Evolutionary conservation across 2,797 vertebrate genomes (phyloP).

Genomic region (Pseudochaenichthys georgianus): DNA sequence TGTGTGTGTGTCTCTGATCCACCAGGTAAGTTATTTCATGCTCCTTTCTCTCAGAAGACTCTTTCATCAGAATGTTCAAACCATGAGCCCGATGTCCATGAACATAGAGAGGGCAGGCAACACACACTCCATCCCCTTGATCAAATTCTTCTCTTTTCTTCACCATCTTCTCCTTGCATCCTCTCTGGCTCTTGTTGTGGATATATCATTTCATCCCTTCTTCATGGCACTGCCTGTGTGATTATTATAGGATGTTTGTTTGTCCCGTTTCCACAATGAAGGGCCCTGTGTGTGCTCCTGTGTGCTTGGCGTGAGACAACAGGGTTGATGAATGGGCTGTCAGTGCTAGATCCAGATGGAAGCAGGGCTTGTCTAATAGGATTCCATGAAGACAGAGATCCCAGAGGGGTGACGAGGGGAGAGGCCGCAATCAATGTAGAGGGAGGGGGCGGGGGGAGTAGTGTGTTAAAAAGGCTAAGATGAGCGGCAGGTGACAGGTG

Average conservation of each 20-base stretch:
- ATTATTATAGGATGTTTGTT: slow-evolving; percentile 55
- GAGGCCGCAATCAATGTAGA: slow-evolving; percentile 6
- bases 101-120: slow-evolving; percentile 12
- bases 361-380: slow-evolving; percentile 61
- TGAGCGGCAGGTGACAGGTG: slow-evolving; percentile 1
- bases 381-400: slow-evolving; percentile 57
- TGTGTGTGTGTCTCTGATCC: slow-evolving; percentile 41
- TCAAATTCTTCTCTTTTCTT: slow-evolving; percentile 12
- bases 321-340: slow-evolving; percentile 74
- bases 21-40: slow-evolving; percentile 72
- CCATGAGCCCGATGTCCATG: slow-evolving; percentile 27
- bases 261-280: slow-evolving; percentile 32
- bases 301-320: slow-evolving; percentile 44
- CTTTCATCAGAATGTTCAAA: slow-evolving; percentile 51
- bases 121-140: slow-evolving; percentile 8
- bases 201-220: slow-evolving; percentile 40
- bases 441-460: background rate
- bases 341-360: slow-evolving; percentile 55
- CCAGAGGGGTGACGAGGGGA: slow-evolving; percentile 32
- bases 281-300: slow-evolving; percentile 17
- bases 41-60: slow-evolving; percentile 45
- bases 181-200: background rate
- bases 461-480: slow-evolving; percentile 7
- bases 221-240: too few species aligned
- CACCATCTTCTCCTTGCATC: slow-evolving; percentile 12